Conservation (phyloP, 2,113 vertebrate genomes). For the Sceloporus tristichus region DNA sequence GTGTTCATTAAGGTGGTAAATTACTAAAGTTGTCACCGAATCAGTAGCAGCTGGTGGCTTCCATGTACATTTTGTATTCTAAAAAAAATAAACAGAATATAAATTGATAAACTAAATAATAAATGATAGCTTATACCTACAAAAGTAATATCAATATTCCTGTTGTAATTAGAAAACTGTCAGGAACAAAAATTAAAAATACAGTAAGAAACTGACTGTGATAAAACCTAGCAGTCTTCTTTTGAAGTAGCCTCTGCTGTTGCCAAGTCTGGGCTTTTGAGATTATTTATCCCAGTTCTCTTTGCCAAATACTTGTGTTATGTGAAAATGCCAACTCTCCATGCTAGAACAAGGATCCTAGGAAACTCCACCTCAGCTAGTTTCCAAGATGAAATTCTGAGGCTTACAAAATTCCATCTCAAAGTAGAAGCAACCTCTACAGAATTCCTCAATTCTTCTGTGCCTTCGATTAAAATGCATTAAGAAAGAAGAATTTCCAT, state of each 20-base stretch:
- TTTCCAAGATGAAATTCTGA: not conserved
- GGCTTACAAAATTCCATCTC: not conserved
- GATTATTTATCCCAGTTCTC: not conserved
- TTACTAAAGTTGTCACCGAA: not conserved
- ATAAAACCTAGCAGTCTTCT: not conserved
- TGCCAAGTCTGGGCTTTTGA: slow-evolving; percentile 1
- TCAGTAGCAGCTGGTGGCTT: not conserved
- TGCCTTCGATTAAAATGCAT: not conserved
- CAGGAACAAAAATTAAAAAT: not conserved
- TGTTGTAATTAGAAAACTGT: not conserved
- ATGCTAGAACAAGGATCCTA: not conserved
- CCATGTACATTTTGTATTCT: not conserved
- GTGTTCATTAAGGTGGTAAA: not conserved
- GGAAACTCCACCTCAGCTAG: not conserved
- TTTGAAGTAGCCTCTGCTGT: not conserved
- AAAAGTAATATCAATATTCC: too few relatives aligned
- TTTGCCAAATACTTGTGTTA: not conserved
- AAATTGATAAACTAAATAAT: not conserved
- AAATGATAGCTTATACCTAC: too few relatives aligned
- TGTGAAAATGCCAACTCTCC: not conserved
- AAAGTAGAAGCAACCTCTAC: not conserved
- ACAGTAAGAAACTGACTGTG: not conserved
- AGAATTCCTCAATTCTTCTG: not conserved
- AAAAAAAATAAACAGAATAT: not conserved
- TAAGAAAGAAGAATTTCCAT: not conserved